These are phyloP conservation scores for human DNA, from an alignment of 2,113 vertebrate genomes.

Conservation along the genomic window GRCh38 chr7:35598001-35598500, in stretches of 20 bases:
- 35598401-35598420: neutral
- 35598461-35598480: neutral
- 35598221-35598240: neutral
- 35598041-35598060: neutral
- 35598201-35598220: neutral
- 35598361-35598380: neutral
- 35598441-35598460: neutral
- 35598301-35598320: neutral
- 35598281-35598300: neutral
- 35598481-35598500: neutral
- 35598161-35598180: neutral
- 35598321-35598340: neutral
- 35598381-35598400: neutral
- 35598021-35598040: neutral
- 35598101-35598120: neutral
- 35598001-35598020: neutral
- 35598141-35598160: neutral
- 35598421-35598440: neutral
- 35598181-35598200: neutral
- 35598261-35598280: neutral
- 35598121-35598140: neutral
- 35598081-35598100: neutral
- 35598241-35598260: neutral
- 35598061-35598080: neutral
- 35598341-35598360: neutral